phyloP scores from a whole-genome alignment of 2,888 invertebrate genomes.

The Cataglyphis rosenhaueri region DNA sequence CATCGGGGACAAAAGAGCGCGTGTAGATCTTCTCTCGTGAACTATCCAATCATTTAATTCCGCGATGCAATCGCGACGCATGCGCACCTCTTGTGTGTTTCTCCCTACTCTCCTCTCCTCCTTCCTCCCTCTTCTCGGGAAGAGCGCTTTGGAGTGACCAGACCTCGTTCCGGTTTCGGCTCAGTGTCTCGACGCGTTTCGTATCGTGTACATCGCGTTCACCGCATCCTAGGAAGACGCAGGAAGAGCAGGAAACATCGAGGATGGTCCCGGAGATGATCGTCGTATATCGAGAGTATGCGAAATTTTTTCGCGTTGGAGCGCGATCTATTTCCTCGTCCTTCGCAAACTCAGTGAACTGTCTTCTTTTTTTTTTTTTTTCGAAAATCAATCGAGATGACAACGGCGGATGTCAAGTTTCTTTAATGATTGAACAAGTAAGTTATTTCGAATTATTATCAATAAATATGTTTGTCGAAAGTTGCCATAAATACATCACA shows the following conservation, averaged over 20 bases:
- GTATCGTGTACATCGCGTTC: conserved; percentile 56
- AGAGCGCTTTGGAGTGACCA: conserved; percentile 53
- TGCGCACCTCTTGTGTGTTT: conserved; percentile 54
- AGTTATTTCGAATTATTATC: conserved; percentile 14
- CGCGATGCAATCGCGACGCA: conserved; percentile 54
- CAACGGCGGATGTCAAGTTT: not conserved
- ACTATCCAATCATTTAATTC: conserved; percentile 46
- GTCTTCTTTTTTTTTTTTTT: not conserved
- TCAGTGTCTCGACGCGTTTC: conserved; percentile 79
- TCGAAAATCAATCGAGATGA: conserved; percentile 3
- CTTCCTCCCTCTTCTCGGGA: conserved; percentile 4
- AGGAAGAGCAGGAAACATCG: not conserved
- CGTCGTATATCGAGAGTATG: not conserved
- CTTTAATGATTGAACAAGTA: conserved; percentile 19
- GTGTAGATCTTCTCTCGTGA: conserved; percentile 18
- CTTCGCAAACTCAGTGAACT: conserved; percentile 16
- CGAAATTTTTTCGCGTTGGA: not conserved
- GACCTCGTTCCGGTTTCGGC: conserved; percentile 62
- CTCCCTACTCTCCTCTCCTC: conserved; percentile 24
- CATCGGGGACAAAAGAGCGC: not conserved
- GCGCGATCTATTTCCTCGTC: not conserved
- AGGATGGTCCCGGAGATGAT: not conserved
- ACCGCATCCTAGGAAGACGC: not conserved
- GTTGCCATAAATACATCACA: not conserved
- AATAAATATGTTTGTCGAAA: not conserved